Evolutionary conservation across 1,140 invertebrate genomes (phyloP), one percentile per base, ranked within the genome.

Genomic region (Aphelenchoides fujianensis): DNA sequence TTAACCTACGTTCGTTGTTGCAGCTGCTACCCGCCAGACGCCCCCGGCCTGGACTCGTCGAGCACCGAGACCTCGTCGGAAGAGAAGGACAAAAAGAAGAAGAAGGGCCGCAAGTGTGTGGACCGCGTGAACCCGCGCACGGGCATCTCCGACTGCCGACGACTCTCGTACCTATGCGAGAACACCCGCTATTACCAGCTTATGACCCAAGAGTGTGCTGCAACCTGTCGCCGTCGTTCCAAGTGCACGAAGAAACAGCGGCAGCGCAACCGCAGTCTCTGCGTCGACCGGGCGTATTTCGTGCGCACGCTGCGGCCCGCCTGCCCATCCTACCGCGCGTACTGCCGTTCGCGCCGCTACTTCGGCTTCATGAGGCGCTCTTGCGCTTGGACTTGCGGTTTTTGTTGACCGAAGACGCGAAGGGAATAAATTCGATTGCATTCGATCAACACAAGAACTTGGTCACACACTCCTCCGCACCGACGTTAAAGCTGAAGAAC

Each of bases 371-470:
- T 48, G 12, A 12, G 41, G n/a, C n/a, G n/a, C n/a, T n/a, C n/a
- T n/a, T n/a, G n/a, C n/a, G n/a, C n/a, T n/a, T n/a, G n/a, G n/a
- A n/a, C n/a, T 48, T 48, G 41, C 12, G 23, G 12, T 48, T 12
- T 48, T 48, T 48, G 23, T 48, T 48, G 41, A 48, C 23, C 23
- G 41, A 48, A 48, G 23, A 48, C 12, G n/a, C n/a, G n/a, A n/a
- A n/a, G n/a, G n/a, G n/a, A n/a, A n/a, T n/a, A n/a, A n/a, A n/a
- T n/a, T n/a, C n/a, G n/a, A n/a, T n/a, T 48, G 23, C 41, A n/a
- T n/a, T n/a, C 41, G 41, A 59, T 59, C 55, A 59, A 59, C 55
- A 59, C 5, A 59, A 23, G 34, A 59, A 59, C 55, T 59, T 59
- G 12, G 28, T 27, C 28, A 59, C 34, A 19, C 55, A 59, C 19